Evolutionary conservation across 2,113 vertebrate genomes (phyloP), one percentile per base, ranked within the genome.

Genomic region (Grammomys surdaster): DNA sequence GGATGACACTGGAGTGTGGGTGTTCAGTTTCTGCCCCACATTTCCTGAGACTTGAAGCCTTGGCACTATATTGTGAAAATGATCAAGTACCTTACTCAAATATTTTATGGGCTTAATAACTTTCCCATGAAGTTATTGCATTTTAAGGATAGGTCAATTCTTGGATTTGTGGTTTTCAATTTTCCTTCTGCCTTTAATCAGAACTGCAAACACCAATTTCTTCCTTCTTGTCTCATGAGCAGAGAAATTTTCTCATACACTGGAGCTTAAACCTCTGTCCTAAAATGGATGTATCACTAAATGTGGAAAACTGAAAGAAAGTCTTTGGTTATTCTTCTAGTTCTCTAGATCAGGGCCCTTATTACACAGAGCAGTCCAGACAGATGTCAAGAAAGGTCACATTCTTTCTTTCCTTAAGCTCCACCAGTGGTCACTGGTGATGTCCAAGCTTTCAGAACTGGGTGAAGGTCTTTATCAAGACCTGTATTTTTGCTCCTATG

Each of bases 101-200:
- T 82, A 91, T 84, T 96, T 88, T 94, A 91, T 92, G 48, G 86
- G 28, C 70, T 93, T 87, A 89, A 75, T 93, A 91, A 89, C 58
- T 88, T 78, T 46, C 69, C 28, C 5, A 65, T 82, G 69, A 43
- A 69, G 40, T 22, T 69, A 46, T 87, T 31, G 43, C 70, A 40
- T 72, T 93, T 22, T 72, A 91, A 73, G 19, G 10, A 90, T 13
- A 7, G 20, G 3, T 67, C 33, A 85, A 28, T 65, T 93, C 46
- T 63, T 82, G 36, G 10, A 91, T 72, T 94, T 86, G 65, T 24
- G 90, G 13, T 20, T 63, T 86, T 77, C 14, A 56, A 16, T 82
- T 69, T 67, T 73, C 33, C 16, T 73, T 8, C 54, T 89, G 17
- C 36, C 67, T 96, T 63, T 88, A 90, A 8, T 63, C n/a, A 63